Evolutionary conservation across 2,797 vertebrate species (phyloP).

Genomic region (Enteromius trimaculatus): DNA sequence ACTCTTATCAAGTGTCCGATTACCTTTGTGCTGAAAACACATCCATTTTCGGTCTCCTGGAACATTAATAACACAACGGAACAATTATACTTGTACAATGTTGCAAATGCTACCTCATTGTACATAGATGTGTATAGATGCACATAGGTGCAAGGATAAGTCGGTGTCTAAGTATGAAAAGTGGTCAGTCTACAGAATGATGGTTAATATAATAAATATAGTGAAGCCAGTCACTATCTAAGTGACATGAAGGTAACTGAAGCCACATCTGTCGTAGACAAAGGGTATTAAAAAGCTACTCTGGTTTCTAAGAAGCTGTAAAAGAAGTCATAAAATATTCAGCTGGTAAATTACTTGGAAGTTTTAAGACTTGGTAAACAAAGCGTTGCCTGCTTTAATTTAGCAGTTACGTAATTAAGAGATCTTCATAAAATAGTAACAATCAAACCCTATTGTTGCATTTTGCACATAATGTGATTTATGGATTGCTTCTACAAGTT

Average conservation of each 20-base stretch:
- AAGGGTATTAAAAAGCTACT: conserved; percentile 30
- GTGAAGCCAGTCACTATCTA: not conserved
- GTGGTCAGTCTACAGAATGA: not conserved
- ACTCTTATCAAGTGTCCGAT: conserved; percentile 58
- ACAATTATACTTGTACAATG: not conserved
- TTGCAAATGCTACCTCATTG: not conserved
- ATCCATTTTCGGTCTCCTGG: conserved; percentile 42
- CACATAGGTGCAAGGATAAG: not conserved
- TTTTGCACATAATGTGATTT: conserved; percentile 11
- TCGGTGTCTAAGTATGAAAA: not conserved
- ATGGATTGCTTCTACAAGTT: conserved; percentile 22
- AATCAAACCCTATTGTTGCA: not conserved
- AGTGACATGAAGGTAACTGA: conserved; percentile 21
- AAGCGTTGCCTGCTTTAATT: conserved; percentile 8
- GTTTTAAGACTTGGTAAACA: conserved; percentile 34
- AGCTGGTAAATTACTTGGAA: conserved; percentile 26
- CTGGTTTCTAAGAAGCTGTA: conserved; percentile 24
- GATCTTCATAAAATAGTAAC: conserved; percentile 22
- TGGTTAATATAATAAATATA: not conserved
- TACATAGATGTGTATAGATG: not conserved
- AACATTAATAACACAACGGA: conserved; percentile 30
- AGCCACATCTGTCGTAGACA: conserved; percentile 25
- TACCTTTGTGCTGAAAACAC: conserved; percentile 53
- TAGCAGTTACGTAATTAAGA: conserved; percentile 28
- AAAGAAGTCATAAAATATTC: conserved; percentile 44